Evolutionary conservation across 1,140 invertebrate genomes (phyloP), one percentile per base, ranked within the genome.

Genomic region (Cydia amplana): DNA sequence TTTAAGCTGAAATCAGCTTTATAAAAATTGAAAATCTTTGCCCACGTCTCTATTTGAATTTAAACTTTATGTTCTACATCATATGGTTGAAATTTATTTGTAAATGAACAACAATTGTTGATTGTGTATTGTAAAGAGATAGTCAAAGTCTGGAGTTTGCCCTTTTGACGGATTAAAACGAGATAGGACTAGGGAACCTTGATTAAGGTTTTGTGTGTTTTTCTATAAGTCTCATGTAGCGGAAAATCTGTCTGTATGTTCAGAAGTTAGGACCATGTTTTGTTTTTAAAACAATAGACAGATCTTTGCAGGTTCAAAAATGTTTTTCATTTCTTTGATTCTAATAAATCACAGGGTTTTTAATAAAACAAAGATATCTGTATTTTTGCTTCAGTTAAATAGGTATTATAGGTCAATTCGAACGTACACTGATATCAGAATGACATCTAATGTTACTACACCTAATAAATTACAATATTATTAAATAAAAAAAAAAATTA

Each of bases 121-220:
- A 70, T 18, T 18, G 4, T 10, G 36, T 10, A 70, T 70, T 70
- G 65, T 70, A 7, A 10, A 70, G 65, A 18, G 28, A 18, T 36
- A 67, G 64, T 70, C 32, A 70, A 36, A 70, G 65, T 67, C 2
- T n/a, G 16, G n/a, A 18, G 28, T 1, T 28, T 70, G 65, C 65
- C 65, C 65, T 70, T 40, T 70, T 70, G 65, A 43, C 65, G 28
- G 65, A 70, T 70, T 70, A 36, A 40, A 70, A 40, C 65, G 65
- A 32, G 65, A 18, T 7, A 12, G 65, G 65, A n/a, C 20, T 25
- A 64, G 63, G 6, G 20, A 14, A 25, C n/a, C 32, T 70, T 70
- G 65, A 70, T 70, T 70, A 70, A 70, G n/a, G n/a, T 18, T 70
- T 36, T 65, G 32, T 65, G 23, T 65, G 55, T 60, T 60, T 60